Conservation (phyloP, 2,797 vertebrate species). For the Syngnathus acus region DNA sequence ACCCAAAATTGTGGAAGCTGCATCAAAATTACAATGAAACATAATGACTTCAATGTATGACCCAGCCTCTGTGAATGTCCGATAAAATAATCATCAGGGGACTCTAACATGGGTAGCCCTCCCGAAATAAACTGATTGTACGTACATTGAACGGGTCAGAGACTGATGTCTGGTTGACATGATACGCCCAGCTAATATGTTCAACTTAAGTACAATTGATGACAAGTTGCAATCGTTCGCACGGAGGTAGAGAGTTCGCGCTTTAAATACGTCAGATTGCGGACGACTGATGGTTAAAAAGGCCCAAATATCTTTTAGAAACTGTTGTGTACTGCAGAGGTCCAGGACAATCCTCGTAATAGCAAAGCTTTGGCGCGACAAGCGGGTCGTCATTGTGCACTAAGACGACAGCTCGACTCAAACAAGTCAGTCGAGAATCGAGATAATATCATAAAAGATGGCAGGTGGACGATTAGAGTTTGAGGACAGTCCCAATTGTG, state of each 20-base stretch:
- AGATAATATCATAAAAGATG: constrained; percentile 38
- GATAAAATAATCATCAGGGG: no score
- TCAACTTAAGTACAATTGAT: not conserved
- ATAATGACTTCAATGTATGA: no score
- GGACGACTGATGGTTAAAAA: not conserved
- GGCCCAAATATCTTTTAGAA: constrained; percentile 17
- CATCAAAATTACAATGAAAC: no score
- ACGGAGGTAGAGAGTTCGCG: not conserved
- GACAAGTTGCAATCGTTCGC: not conserved
- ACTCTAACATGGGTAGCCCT: not conserved
- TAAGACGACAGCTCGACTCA: constrained; percentile 54
- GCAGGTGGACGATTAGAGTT: not conserved
- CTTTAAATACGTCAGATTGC: not conserved
- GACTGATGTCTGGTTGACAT: no score
- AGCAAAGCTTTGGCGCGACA: constrained; percentile 66
- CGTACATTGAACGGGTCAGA: not conserved
- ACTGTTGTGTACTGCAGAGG: constrained; percentile 19
- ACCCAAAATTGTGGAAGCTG: no score
- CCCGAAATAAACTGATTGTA: not conserved
- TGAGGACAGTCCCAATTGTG: not conserved
- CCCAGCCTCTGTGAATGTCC: no score
- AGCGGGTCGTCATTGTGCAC: constrained; percentile 52
- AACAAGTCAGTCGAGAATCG: constrained; percentile 56
- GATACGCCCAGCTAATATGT: no score
- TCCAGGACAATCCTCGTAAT: constrained; percentile 56